Evolutionary conservation across 2,113 vertebrate species (phyloP).

Genomic region (Aplodontia rufa): DNA sequence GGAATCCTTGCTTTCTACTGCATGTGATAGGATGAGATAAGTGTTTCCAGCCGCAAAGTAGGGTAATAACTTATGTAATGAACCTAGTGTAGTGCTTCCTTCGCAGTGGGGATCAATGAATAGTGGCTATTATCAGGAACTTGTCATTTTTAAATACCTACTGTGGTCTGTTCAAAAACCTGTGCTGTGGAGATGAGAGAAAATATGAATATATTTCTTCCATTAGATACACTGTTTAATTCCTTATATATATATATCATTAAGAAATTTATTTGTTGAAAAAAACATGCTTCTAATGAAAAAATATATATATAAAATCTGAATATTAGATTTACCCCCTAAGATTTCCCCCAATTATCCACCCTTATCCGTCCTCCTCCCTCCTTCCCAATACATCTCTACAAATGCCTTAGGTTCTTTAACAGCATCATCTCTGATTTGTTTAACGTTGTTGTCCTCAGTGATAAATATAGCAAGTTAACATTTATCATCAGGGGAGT

Average conservation of each 20-base stretch:
- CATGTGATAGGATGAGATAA: not conserved
- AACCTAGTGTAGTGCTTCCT: not conserved
- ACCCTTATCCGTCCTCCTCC: no score
- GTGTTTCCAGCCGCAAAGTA: not conserved
- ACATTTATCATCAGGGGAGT: not conserved
- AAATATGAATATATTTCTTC: not conserved
- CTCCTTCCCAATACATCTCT: no score
- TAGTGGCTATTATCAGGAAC: not conserved
- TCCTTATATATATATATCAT: no score
- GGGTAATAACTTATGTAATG: no score
- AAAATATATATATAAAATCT: no score
- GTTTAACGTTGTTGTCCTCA: not conserved
- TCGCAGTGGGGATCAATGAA: not conserved
- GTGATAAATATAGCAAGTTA: not conserved
- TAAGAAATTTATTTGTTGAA: no score
- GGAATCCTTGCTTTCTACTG: not conserved
- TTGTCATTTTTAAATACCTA: not conserved
- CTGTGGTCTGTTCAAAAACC: not conserved
- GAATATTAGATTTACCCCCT: no score
- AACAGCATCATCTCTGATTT: not conserved
- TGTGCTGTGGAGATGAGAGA: not conserved
- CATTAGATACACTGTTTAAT: not conserved
- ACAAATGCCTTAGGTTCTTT: no score
- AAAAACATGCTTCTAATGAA: no score
- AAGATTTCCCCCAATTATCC: no score